Evolutionary conservation across 1,140 invertebrate species (phyloP).

Genomic region (Drosophila ogumai): DNA sequence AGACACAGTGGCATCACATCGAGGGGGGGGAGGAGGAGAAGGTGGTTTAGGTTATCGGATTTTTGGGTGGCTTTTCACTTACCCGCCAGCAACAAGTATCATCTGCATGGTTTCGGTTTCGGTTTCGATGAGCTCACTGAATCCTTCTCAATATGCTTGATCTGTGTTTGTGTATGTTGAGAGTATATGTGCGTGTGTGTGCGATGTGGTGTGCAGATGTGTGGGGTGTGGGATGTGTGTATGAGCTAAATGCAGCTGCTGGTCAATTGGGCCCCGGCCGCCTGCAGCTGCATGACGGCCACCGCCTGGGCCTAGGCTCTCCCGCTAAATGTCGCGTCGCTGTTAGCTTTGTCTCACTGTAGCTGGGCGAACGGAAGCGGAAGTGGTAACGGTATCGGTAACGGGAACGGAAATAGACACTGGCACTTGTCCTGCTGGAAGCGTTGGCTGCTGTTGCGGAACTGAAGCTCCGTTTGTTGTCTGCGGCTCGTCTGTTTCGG

Average conservation of each 20-base stretch:
- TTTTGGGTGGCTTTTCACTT: conserved; percentile 59
- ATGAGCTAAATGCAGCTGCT: conserved; percentile 54
- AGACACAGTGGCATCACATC: conserved; percentile 28
- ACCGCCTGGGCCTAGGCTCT: conserved; percentile 39
- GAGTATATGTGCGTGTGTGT: not conserved
- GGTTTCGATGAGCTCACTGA: conserved; percentile 44
- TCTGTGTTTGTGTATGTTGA: not conserved
- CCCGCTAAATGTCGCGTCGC: conserved; percentile 11
- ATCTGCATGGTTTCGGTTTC: conserved; percentile 78
- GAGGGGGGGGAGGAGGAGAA: not conserved
- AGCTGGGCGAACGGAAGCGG: conserved; percentile 1
- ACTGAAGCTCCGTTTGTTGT: conserved; percentile 35
- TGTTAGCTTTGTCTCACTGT: conserved; percentile 61
- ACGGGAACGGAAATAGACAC: conserved; percentile 12
- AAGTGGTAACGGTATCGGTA: not conserved
- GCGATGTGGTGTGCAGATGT: not conserved
- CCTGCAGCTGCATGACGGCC: conserved; percentile 70
- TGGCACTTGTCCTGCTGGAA: conserved; percentile 6
- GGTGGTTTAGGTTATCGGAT: not conserved
- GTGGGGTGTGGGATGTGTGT: conserved; percentile 1
- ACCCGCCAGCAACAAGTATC: conserved; percentile 85
- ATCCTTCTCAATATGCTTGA: conserved; percentile 25
- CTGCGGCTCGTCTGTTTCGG: conserved; percentile 27
- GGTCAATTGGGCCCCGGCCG: conserved; percentile 62
- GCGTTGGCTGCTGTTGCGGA: conserved; percentile 12